Conservation (phyloP, 2,888 invertebrate genomes). For the Actias luna region DNA sequence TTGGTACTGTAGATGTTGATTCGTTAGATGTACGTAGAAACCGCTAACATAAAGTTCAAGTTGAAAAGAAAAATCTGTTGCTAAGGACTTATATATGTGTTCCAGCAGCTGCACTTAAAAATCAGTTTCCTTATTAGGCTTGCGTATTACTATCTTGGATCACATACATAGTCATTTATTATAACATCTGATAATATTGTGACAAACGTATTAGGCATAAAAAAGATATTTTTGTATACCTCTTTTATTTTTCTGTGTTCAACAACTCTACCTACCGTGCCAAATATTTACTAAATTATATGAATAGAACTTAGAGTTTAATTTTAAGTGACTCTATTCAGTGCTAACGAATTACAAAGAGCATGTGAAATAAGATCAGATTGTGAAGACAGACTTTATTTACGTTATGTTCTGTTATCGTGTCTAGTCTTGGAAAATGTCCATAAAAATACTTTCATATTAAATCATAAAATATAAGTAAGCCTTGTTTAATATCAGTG, state of each 20-base stretch:
- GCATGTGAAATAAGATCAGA: slow-evolving; percentile 1
- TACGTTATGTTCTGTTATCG: not conserved
- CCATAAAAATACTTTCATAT: slow-evolving; percentile 3
- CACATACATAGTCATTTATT: too few species aligned
- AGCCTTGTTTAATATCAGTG: slow-evolving; percentile 69
- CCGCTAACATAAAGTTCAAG: too few species aligned
- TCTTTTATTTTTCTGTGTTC: not conserved
- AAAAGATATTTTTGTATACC: not conserved
- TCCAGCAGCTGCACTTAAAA: too few species aligned
- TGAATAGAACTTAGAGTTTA: not conserved
- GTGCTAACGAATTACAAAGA: slow-evolving; percentile 1
- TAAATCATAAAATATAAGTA: slow-evolving; percentile 31
- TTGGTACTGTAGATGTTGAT: too few species aligned
- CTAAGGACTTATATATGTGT: too few species aligned
- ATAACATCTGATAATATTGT: too few species aligned
- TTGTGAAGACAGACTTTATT: slow-evolving; percentile 3
- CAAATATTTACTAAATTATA: not conserved
- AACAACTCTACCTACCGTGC: not conserved
- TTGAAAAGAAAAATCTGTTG: too few species aligned
- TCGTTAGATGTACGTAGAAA: too few species aligned
- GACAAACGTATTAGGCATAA: too few species aligned
- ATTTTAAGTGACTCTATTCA: not conserved
- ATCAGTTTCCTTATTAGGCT: too few species aligned
- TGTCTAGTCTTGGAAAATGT: not conserved
- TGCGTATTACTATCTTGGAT: too few species aligned